phyloP scores from a whole-genome alignment of 2,113 vertebrate species.

The Lota lota region DNA sequence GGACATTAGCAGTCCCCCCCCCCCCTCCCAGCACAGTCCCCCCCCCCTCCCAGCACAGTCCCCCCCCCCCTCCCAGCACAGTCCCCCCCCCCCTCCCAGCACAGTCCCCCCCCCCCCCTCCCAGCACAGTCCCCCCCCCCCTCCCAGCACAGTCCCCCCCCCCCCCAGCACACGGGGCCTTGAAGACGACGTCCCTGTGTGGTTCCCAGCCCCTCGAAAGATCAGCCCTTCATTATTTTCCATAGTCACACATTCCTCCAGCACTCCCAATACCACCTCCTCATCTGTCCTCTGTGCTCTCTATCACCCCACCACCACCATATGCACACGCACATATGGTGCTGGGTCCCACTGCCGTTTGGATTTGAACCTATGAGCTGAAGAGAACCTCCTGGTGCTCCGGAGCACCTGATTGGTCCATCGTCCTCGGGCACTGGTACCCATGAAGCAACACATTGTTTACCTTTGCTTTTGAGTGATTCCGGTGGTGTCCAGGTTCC shows the following conservation, averaged over 20 bases:
- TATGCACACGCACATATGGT: too few species aligned
- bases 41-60: constrained; percentile 7
- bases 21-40: constrained; percentile 13
- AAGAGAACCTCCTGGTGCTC: too few species aligned
- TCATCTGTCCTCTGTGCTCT: constrained; percentile 14
- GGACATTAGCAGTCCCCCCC: constrained; percentile 33
- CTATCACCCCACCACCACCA: constrained; percentile 22
- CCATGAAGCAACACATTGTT: too few species aligned
- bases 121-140: constrained; percentile 26
- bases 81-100: constrained; percentile 14
- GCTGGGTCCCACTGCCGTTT: too few species aligned
- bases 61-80: constrained; percentile 13
- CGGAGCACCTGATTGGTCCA: neutral
- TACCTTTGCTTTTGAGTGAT: too few species aligned
- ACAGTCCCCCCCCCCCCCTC: constrained; percentile 21
- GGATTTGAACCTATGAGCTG: too few species aligned
- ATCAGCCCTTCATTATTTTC: constrained; percentile 62
- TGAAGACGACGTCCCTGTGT: constrained; percentile 37
- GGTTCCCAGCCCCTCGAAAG: constrained; percentile 58
- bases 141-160: constrained; percentile 13
- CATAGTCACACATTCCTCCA: constrained; percentile 53
- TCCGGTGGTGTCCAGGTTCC: too few species aligned
- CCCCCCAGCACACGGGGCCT: constrained; percentile 12
- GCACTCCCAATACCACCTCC: constrained; percentile 43
- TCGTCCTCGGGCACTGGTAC: too few species aligned